phyloP scores from a whole-genome alignment of 2,113 vertebrate species.

The Poecilia latipinna region DNA sequence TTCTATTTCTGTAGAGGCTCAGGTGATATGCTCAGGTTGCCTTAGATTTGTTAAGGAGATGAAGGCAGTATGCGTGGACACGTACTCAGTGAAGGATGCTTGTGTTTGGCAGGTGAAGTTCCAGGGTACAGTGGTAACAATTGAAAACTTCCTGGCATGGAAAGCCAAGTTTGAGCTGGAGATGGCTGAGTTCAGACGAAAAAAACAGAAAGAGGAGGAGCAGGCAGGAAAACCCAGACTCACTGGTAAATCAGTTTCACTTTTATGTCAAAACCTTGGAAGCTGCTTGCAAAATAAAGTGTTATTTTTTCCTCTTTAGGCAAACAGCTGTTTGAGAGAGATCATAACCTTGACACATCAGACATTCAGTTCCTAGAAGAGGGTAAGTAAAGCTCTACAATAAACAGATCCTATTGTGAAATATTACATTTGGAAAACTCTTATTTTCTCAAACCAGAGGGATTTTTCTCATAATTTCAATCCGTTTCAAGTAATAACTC shows the following conservation, averaged over 20 bases:
- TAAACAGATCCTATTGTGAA: background rate
- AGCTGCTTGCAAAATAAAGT: background rate
- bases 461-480: background rate
- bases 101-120: constrained; percentile 79
- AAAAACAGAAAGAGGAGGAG: constrained; percentile 94
- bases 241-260: constrained; percentile 80
- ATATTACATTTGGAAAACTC: background rate
- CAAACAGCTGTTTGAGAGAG: constrained; percentile 96
- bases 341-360: constrained; percentile 98
- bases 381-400: constrained; percentile 71
- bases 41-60: too few relatives aligned
- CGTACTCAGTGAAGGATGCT: too few relatives aligned
- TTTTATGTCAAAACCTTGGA: background rate
- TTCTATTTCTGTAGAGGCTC: too few relatives aligned
- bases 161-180: constrained; percentile 93
- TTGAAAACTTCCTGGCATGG: constrained; percentile 96
- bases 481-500: background rate
- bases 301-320: constrained; percentile 75
- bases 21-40: too few relatives aligned
- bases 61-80: background rate
- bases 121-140: constrained; percentile 96
- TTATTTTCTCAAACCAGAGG: too few relatives aligned
- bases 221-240: constrained; percentile 91
- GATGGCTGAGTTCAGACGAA: constrained; percentile 88
- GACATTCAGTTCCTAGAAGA: constrained; percentile 98